phyloP scores from a whole-genome alignment of 2,113 vertebrate genomes.

The Atherinomorus stipes region DNA sequence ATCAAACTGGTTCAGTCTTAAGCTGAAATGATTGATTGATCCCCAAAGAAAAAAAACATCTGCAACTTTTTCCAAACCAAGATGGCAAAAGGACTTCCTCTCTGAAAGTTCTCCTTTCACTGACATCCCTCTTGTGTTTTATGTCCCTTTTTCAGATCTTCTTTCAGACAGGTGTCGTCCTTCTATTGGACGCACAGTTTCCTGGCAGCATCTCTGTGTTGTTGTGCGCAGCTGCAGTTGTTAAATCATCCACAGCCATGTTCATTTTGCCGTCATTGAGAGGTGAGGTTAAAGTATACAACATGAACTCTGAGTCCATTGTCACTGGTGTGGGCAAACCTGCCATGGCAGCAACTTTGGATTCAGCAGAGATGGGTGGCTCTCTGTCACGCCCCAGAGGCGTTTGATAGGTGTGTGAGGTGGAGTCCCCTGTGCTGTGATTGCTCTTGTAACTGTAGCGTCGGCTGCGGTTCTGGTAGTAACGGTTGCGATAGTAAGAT shows the following conservation, averaged over 20 bases:
- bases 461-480: constrained; percentile 66
- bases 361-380: constrained; percentile 38
- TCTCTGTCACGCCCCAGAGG: constrained; percentile 58
- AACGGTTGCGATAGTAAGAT: constrained; percentile 71
- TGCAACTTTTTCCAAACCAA: neutral
- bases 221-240: constrained; percentile 23
- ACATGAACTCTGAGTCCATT: constrained; percentile 66
- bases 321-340: constrained; percentile 38
- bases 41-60: neutral
- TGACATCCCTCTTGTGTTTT: neutral
- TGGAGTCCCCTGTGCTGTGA: constrained; percentile 54
- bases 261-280: constrained; percentile 55
- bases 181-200: constrained; percentile 67
- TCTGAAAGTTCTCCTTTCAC: neutral
- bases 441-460: constrained; percentile 75
- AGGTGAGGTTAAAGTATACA: constrained; percentile 64
- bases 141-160: neutral
- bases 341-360: constrained; percentile 49
- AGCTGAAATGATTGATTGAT: neutral
- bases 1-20: neutral
- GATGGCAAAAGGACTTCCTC: neutral
- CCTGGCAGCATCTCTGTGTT: constrained; percentile 57
- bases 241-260: constrained; percentile 46
- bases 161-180: constrained; percentile 76
- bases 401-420: constrained; percentile 45